phyloP scores from a whole-genome alignment of 2,113 vertebrate genomes.

The Sylvietta virens region DNA sequence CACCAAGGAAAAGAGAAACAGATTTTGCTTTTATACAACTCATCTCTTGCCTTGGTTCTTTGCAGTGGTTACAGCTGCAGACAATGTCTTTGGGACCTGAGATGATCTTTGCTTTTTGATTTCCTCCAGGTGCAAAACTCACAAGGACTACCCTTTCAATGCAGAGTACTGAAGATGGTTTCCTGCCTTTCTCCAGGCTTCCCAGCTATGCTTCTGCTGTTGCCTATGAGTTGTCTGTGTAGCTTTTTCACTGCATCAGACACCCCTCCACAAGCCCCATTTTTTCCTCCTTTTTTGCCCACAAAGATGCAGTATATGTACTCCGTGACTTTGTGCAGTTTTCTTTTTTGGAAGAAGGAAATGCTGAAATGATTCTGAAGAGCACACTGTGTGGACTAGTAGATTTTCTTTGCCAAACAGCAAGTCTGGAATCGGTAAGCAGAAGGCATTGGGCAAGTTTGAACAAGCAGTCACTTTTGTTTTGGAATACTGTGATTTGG shows the following conservation, averaged over 20 bases:
- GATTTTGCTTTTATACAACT: not conserved
- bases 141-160: constrained; percentile 64
- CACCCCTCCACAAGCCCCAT: not conserved
- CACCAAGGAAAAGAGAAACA: not conserved
- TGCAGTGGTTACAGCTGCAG: not conserved
- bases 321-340: not conserved
- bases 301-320: not conserved
- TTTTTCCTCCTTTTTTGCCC: accelerated
- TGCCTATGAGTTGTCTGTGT: not conserved
- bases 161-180: constrained; percentile 57
- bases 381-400: not conserved
- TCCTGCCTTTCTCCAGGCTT: not conserved
- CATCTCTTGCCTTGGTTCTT: not conserved
- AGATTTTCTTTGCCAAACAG: not conserved
- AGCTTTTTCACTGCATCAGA: not conserved
- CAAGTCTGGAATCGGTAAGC: not conserved
- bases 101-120: not conserved
- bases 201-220: not conserved
- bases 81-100: not conserved
- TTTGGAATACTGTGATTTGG: constrained; percentile 2
- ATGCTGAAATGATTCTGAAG: not conserved
- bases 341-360: constrained; percentile 9
- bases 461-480: not conserved
- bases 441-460: not conserved
- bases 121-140: constrained; percentile 38